Base-by-base conservation (phyloP, 2,797 vertebrate genomes). In the Xiphophorus birchmanni region DNA sequence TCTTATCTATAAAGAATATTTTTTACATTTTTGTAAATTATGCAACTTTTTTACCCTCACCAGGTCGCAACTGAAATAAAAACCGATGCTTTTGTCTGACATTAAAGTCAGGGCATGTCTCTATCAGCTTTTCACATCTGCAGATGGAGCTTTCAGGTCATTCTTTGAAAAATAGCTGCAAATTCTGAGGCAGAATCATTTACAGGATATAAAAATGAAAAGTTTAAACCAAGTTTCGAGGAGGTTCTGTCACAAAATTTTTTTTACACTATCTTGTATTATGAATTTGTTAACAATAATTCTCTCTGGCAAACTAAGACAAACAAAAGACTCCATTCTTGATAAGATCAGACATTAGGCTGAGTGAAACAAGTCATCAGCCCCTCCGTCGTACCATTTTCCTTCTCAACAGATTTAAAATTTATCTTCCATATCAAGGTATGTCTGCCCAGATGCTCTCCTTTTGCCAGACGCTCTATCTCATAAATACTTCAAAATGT, bases 21-120 rank as follows among this genome's bases (percentile, higher is more conserved):
- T 42, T 42, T 6, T 42, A 42, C 21, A 69, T 69, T 42, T 69
- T 44, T 0, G 5, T 5, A 6, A 5, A 2, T 69, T 26, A 42
- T 2, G 37, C 21, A 44, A 26, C 21, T 69, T 42, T n/a, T 42
- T 69, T 44, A 69, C 2, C 65, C 42, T 69, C 37, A 71, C 18
- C 35, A 67, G 18, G 15, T 71, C 77, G 82, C 73, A 84, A 86
- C 65, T 81, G 60, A 81, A 83, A 67, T 80, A 77, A 84, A 67
- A 87, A 44, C 40, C 10, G 40, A 42, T 11, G 37, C 21, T 13
- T 69, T 42, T 69, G 67, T 26, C 67, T 69, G 67, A 71, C 29
- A 44, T 44, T 71, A 7, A 44, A 26, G 26, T n/a, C n/a, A 13
- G 40, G 40, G 23, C 26, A n/a, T 71, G 67, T 44, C 40, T 26